These are phyloP conservation scores for Paramormyrops kingsleyae DNA, from an alignment of 2,113 vertebrate species.

Conservation along the genomic window DNA sequence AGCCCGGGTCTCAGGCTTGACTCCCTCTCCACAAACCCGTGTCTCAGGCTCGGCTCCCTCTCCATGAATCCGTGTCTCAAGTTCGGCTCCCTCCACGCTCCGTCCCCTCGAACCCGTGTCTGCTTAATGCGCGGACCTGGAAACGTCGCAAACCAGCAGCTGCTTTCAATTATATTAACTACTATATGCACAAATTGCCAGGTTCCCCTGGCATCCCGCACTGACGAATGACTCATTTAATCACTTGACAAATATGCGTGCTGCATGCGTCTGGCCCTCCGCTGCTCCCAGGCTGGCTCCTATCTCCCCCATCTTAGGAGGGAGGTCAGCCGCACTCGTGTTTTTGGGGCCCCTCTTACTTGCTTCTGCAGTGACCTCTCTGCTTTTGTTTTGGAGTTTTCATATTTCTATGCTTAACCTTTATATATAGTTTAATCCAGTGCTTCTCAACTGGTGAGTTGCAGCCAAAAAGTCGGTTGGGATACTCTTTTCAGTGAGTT, in stretches of 20 bases:
- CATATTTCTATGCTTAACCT: not conserved
- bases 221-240: constrained; percentile 48
- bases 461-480: not conserved
- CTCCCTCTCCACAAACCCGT: too few relatives aligned
- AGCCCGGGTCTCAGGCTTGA: too few relatives aligned
- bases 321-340: not conserved
- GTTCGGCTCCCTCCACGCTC: constrained; percentile 15
- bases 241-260: constrained; percentile 34
- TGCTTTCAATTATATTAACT: constrained; percentile 60
- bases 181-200: constrained; percentile 44
- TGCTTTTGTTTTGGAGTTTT: not conserved
- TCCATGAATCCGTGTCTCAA: not conserved
- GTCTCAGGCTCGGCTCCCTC: too few relatives aligned
- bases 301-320: constrained; percentile 3
- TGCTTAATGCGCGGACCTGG: constrained; percentile 38
- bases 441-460: not conserved
- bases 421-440: not conserved
- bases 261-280: constrained; percentile 33
- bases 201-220: constrained; percentile 45
- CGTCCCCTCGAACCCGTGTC: constrained; percentile 34
- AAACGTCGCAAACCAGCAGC: constrained; percentile 47
- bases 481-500: not conserved
- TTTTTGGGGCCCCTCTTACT: not conserved
- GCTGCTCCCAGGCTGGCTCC: constrained; percentile 36
- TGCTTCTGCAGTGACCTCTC: not conserved